Conservation (phyloP, 2,797 vertebrate genomes). For the Catharus ustulatus region DNA sequence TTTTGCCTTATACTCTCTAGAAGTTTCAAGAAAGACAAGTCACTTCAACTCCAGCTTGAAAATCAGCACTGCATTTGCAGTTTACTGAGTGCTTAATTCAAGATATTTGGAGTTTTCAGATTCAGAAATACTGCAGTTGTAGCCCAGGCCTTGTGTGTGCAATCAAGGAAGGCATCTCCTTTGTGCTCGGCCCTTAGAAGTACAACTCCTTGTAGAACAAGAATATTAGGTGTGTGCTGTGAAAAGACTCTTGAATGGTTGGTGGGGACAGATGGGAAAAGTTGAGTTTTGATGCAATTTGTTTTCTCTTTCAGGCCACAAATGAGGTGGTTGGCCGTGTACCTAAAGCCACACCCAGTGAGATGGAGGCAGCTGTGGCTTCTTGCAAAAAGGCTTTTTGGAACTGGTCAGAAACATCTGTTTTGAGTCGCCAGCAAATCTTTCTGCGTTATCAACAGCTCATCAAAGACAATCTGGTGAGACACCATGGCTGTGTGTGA, state of each 20-base stretch:
- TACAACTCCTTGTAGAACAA: not conserved
- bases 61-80: not conserved
- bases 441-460: constrained; percentile 95
- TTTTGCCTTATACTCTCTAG: not conserved
- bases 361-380: constrained; percentile 89
- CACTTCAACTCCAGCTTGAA: not conserved
- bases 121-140: not conserved
- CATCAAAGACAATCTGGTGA: constrained; percentile 97
- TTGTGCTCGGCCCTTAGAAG: not conserved
- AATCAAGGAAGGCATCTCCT: not conserved
- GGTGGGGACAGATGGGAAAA: not conserved
- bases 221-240: not conserved
- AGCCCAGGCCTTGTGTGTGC: not conserved
- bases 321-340: constrained; percentile 89
- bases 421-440: constrained; percentile 91
- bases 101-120: not conserved
- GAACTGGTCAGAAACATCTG: constrained; percentile 90
- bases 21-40: not conserved
- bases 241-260: not conserved
- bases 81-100: not conserved
- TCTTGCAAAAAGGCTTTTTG: constrained; percentile 87
- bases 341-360: constrained; percentile 90
- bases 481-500: constrained; percentile 18
- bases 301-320: constrained; percentile 83
- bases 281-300: not conserved